Evolutionary conservation across 2,888 invertebrate species (phyloP), one percentile per base, ranked within the genome.

Genomic region (Formica aserva): DNA sequence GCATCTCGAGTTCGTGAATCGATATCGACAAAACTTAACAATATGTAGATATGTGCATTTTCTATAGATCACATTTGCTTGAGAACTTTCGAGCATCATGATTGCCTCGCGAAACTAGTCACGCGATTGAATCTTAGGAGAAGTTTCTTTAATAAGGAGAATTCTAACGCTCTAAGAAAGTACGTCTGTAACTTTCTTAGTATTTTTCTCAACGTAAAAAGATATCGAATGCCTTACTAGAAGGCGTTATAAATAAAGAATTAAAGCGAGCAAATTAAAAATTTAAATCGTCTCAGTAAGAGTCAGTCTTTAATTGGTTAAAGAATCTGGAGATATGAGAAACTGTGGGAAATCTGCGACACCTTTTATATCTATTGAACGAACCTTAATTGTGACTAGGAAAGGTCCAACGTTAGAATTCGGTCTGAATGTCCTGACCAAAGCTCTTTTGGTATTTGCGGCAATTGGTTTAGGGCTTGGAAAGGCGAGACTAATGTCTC

Each of bases 11-110:
- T 38, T 62, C 29, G 66, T 32, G n/a, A 52, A 74, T 84, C 41
- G 75, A 76, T 75, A 81, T 78, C 57, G 60, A 35, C 57, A 32
- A 71, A 45, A 45, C 18, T 41, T 52, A 78, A 83, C 57, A 60
- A 71, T 71, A 80, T 26, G 38, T 69, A 52, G 52, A 52, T 52
- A 38, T 18, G 52, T 52, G 63, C 48, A 66, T 80, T 62, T 41
- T 57, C 41, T 57, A 57, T 55, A 77, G 57, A 32, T 77, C 71
- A 45, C 26, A 71, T 32, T 67, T 52, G 52, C 26, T 26, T 60
- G 78, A 71, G 71, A 78, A 78, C 60, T 78, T 78, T n/a, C 35
- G 60, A 41, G 41, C 57, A 32, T 60, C 35, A 32, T 71, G 32
- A 71, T 18, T 45, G 45, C 45, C 78, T 78, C 60, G 32, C 45